These are phyloP conservation scores for Oreortyx pictus DNA, from an alignment of 2,797 vertebrate species.

Conservation along the genomic window DNA sequence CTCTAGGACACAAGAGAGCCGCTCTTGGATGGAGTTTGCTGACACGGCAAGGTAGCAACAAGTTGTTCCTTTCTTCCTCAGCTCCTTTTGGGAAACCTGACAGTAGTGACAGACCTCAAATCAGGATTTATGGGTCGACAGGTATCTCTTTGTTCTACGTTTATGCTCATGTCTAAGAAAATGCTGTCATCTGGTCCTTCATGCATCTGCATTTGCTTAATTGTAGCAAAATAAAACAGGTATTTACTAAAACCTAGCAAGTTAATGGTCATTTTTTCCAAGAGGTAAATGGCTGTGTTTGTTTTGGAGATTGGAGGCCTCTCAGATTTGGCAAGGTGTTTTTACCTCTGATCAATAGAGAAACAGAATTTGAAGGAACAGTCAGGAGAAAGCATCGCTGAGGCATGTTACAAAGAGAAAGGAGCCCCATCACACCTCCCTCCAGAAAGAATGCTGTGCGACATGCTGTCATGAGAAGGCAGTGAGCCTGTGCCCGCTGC, in stretches of 20 bases:
- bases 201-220: background rate
- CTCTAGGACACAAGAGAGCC: background rate
- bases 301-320: background rate
- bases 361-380: background rate
- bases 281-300: background rate
- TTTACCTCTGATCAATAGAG: background rate
- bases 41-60: background rate
- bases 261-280: background rate
- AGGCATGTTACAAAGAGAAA: background rate
- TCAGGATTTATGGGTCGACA: background rate
- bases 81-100: background rate
- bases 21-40: background rate
- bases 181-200: background rate
- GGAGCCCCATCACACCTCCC: background rate
- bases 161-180: background rate
- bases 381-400: background rate
- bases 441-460: background rate
- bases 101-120: background rate
- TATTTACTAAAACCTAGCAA: background rate
- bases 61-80: background rate
- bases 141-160: background rate
- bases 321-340: background rate
- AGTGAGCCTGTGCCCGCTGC: accelerated
- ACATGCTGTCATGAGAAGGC: background rate
- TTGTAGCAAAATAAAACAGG: background rate